Evolutionary conservation across 64 coral and sea anemone genomes (phyloP), one percentile per base, ranked within the genome.

Genomic region (Montipora foliosa): DNA sequence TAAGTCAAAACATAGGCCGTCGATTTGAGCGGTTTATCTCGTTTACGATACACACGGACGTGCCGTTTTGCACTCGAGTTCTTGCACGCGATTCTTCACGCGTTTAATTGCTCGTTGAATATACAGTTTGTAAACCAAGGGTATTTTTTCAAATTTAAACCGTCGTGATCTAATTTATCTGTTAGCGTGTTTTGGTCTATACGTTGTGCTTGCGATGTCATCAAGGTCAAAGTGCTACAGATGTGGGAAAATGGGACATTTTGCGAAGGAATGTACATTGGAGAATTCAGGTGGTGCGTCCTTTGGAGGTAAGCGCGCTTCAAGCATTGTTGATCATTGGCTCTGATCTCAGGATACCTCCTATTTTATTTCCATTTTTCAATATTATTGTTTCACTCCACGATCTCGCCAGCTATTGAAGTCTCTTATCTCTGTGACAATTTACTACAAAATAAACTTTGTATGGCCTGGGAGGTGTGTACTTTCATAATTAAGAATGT

Each of bases 191-290:
- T 5, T 88, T 22, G 66, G 4, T 87, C 87, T 78, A n/a, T 78
- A 46, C 78, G 13, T 78, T 62, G 78, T 49, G 19, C 66, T 64
- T 47, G 44, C 20, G 48, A 93, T 93, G 92, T 45, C 50, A n/a
- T 89, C 92, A 47, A 88, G 67, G 60, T 44, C 67, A 25, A 88
- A 93, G 81, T 92, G 90, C 60, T 92, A 92, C 37, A 92, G 67
- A 21, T 92, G 90, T 67, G 80, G 82, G 0, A 82, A 85, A 75
- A 5, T n/a, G 0, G 90, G 90, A 66, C 90, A 92, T 86, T 92
- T 76, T 76, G 90, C 90, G 4, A 82, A 76, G 19, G 90, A 92
- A 21, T 92, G 90, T 67, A 86, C 62, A 12, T 69, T 64, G 9
- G 46, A 61, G 44, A 46, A n/a, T 59, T 15, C 67, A 59, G 68